phyloP scores from a whole-genome alignment of 2,797 vertebrate species.

The Lindbergichthys nudifrons region DNA sequence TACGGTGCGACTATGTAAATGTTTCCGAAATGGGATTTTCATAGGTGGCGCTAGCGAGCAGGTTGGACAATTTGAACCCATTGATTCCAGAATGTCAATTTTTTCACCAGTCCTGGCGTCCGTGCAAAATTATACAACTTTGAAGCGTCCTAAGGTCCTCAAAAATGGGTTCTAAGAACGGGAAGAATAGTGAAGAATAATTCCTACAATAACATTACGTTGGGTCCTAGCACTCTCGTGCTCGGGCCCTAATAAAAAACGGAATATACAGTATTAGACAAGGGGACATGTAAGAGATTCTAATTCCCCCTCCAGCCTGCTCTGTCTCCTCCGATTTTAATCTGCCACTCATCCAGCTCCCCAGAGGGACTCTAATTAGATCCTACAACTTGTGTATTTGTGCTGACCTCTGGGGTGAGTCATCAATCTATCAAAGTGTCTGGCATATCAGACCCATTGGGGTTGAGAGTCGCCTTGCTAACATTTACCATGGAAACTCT shows the following conservation, averaged over 20 bases:
- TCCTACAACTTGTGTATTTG: conserved; percentile 88
- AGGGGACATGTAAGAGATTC: neutral
- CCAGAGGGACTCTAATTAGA: conserved; percentile 86
- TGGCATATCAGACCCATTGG: conserved; percentile 7
- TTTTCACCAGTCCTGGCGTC: too few species aligned
- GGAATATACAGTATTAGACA: neutral
- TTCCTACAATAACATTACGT: too few species aligned
- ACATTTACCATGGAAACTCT: conserved; percentile 1
- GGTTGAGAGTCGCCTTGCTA: neutral
- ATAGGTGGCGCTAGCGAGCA: too few species aligned
- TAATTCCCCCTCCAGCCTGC: neutral
- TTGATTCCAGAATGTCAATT: too few species aligned
- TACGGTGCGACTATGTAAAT: too few species aligned
- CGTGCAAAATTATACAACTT: too few species aligned
- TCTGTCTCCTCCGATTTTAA: conserved; percentile 39
- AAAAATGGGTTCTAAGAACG: too few species aligned
- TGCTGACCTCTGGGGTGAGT: conserved; percentile 88
- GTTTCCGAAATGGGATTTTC: too few species aligned
- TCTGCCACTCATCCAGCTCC: conserved; percentile 35
- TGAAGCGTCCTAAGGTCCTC: too few species aligned
- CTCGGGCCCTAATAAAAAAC: neutral
- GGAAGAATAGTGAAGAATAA: too few species aligned
- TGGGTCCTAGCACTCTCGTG: too few species aligned
- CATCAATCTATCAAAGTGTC: conserved; percentile 75
- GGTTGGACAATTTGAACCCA: too few species aligned